phyloP scores from a whole-genome alignment of 2,113 vertebrate species.

The Pundamilia nyererei region DNA sequence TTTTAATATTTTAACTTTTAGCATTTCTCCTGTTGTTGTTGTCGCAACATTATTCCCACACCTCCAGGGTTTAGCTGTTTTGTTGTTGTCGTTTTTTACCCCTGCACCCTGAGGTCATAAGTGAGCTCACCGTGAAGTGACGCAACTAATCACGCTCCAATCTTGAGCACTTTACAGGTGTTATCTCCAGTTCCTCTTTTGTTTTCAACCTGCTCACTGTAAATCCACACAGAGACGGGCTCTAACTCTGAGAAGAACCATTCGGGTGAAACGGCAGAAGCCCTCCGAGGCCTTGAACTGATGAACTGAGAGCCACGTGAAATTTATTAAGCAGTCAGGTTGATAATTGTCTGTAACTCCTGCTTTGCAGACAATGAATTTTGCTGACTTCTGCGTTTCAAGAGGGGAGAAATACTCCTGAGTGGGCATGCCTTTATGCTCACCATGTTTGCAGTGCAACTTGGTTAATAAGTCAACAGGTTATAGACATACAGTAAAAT shows the following conservation, averaged over 20 bases:
- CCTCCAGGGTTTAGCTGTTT: conserved; percentile 1
- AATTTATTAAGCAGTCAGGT: background rate
- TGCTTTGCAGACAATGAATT: background rate
- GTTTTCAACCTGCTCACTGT: background rate
- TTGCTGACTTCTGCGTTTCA: conserved; percentile 24
- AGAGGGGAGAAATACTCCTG: background rate
- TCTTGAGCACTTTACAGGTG: conserved; percentile 14
- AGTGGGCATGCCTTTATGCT: background rate
- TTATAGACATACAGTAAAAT: background rate
- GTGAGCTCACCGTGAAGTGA: background rate
- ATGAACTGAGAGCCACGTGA: background rate
- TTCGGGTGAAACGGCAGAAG: background rate
- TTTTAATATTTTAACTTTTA: conserved; percentile 9
- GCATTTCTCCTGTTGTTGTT: background rate
- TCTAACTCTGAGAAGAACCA: background rate
- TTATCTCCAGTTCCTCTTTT: background rate
- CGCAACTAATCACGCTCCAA: background rate
- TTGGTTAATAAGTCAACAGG: conserved; percentile 24
- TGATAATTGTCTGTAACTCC: conserved; percentile 13
- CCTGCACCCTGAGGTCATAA: background rate
- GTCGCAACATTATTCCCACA: conserved; percentile 21
- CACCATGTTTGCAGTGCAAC: background rate
- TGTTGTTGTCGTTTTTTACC: background rate
- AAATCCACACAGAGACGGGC: background rate
- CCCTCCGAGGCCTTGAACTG: background rate